phyloP scores from a whole-genome alignment of 2,113 vertebrate genomes.

The human (Homo sapiens) region DNA sequence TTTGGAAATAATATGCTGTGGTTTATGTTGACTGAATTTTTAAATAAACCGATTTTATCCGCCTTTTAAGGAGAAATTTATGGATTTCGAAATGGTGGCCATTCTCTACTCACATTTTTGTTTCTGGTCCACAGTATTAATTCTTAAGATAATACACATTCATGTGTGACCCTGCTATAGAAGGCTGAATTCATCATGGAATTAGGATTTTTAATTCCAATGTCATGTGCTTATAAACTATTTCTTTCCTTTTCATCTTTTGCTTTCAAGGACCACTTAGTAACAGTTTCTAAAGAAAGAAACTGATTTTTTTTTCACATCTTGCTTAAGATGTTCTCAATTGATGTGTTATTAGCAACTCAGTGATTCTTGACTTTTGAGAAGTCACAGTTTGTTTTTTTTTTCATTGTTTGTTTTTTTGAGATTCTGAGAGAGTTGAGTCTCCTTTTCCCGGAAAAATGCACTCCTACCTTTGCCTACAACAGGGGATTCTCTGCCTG shows the following conservation, averaged over 20 bases:
- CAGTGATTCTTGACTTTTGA: background rate
- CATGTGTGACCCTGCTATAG: no score
- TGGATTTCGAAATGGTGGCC: background rate
- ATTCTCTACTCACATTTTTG: background rate
- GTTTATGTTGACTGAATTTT: slow-evolving; percentile 29
- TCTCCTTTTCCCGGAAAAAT: background rate
- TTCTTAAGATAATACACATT: background rate
- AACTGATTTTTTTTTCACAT: background rate
- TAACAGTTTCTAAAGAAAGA: background rate
- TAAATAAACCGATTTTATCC: background rate
- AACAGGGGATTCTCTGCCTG: background rate
- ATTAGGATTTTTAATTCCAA: background rate
- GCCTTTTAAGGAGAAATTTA: background rate
- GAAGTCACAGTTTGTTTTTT: background rate
- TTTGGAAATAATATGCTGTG: background rate
- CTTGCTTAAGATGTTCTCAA: background rate
- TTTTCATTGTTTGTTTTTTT: no score
- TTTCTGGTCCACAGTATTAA: background rate
- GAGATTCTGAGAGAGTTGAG: background rate
- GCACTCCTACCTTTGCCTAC: fast-evolving
- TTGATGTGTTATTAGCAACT: background rate
- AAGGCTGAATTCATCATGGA: background rate
- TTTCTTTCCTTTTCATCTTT: background rate
- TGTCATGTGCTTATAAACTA: background rate
- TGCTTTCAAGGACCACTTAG: background rate